These are phyloP conservation scores for Scomberomorus guttatus DNA, from an alignment of 2,797 vertebrate species.

Conservation along the genomic window DNA sequence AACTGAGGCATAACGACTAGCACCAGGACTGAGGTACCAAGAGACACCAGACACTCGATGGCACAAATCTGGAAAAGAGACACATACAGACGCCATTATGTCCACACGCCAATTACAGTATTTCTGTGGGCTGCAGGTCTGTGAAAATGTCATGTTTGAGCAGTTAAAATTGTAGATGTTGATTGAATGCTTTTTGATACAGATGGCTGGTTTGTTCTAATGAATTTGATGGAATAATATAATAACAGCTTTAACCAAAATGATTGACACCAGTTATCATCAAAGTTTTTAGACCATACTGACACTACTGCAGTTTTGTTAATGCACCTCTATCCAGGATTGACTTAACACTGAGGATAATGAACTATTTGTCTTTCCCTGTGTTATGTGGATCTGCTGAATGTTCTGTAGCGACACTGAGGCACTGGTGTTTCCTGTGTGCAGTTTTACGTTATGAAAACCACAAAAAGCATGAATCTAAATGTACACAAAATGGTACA, in stretches of 20 bases:
- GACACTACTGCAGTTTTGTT: not conserved
- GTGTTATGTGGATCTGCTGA: not conserved
- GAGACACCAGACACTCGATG: slow-evolving; percentile 84
- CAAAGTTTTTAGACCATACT: not conserved
- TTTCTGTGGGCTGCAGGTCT: not conserved
- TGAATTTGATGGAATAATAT: not conserved
- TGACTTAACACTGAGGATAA: not conserved
- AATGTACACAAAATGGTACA: not conserved
- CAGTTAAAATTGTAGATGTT: not conserved
- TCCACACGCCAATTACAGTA: not conserved
- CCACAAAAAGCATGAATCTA: not conserved
- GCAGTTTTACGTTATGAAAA: not conserved
- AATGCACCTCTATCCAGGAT: not conserved
- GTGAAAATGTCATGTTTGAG: not conserved
- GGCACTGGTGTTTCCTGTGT: not conserved
- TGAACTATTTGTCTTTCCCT: not conserved
- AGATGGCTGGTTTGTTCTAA: not conserved
- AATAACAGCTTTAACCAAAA: not conserved
- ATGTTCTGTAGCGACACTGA: not conserved
- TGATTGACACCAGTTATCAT: not conserved
- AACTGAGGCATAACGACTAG: slow-evolving; percentile 88
- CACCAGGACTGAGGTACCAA: slow-evolving; percentile 84
- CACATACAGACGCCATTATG: slow-evolving; percentile 6
- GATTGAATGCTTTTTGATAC: not conserved
- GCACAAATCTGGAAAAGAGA: slow-evolving; percentile 76